Percentiles rank a stretch among this genome's conserved stretches.
Conservation (phyloP, 2,888 invertebrate genomes). For the Galerucella calmariensis region DNA sequence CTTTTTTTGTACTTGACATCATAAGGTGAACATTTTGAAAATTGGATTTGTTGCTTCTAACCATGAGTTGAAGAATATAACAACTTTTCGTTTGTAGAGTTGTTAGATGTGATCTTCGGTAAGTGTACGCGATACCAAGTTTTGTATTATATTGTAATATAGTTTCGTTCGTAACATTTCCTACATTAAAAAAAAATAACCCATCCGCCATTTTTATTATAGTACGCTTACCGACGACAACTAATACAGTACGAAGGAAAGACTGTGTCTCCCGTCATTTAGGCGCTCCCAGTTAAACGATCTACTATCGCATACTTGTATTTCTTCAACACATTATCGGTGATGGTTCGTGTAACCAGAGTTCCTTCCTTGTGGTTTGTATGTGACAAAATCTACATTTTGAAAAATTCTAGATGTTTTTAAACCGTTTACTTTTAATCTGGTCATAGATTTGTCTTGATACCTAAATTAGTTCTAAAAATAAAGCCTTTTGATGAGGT, state of each 20-base stretch:
- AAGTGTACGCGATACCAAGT: conserved; percentile 57
- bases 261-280: too few relatives aligned
- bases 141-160: conserved; percentile 65
- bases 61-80: too few relatives aligned
- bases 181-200: conserved; percentile 47
- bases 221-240: conserved; percentile 60
- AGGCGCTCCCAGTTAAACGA: too few relatives aligned
- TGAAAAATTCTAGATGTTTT: background rate
- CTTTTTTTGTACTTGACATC: too few relatives aligned
- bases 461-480: too few relatives aligned
- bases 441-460: background rate
- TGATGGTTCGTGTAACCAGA: too few relatives aligned
- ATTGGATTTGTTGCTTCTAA: too few relatives aligned
- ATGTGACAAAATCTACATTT: conserved; percentile 14
- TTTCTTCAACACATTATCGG: too few relatives aligned
- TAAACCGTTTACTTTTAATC: background rate
- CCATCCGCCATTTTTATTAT: conserved; percentile 47
- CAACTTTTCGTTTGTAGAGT: conserved; percentile 12
- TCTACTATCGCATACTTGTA: too few relatives aligned
- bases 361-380: conserved; percentile 23
- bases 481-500: too few relatives aligned
- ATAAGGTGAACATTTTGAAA: too few relatives aligned
- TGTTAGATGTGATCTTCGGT: conserved; percentile 47
- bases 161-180: conserved; percentile 63
- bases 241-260: conserved; percentile 30